Evolutionary conservation across 2,797 vertebrate species (phyloP).

Genomic region (Neomorphus geoffroyi): DNA sequence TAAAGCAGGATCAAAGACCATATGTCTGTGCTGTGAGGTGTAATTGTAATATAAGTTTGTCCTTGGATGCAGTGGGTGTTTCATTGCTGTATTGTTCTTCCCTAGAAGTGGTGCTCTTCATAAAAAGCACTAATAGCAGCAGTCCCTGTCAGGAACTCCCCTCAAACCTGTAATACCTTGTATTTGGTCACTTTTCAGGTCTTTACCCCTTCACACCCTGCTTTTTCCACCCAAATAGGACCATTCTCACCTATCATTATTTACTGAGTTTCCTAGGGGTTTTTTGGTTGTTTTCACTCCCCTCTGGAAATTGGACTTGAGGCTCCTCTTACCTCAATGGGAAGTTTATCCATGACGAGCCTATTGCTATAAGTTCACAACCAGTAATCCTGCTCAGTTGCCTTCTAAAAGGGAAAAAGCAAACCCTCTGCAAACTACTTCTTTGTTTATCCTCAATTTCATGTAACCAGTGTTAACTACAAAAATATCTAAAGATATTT

Average conservation of each 20-base stretch:
- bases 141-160: not conserved
- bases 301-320: not conserved
- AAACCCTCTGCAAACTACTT: not conserved
- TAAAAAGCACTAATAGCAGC: not conserved
- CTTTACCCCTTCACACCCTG: accelerated
- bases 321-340: not conserved
- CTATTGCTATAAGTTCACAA: not conserved
- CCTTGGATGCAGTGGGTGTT: not conserved
- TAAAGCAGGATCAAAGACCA: not conserved
- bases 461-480: not conserved
- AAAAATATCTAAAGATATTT: not conserved
- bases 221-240: not conserved
- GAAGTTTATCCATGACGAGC: not conserved
- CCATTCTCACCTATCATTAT: not conserved
- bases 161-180: not conserved
- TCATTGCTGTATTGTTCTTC: not conserved
- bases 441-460: too few species aligned
- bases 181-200: not conserved
- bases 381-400: not conserved
- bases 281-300: not conserved
- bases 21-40: not conserved
- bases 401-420: not conserved
- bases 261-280: not conserved
- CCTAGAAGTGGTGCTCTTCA: not conserved
- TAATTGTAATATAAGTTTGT: not conserved